Evolutionary conservation across 2,888 invertebrate genomes (phyloP).

Genomic region (Escarpia spicata): DNA sequence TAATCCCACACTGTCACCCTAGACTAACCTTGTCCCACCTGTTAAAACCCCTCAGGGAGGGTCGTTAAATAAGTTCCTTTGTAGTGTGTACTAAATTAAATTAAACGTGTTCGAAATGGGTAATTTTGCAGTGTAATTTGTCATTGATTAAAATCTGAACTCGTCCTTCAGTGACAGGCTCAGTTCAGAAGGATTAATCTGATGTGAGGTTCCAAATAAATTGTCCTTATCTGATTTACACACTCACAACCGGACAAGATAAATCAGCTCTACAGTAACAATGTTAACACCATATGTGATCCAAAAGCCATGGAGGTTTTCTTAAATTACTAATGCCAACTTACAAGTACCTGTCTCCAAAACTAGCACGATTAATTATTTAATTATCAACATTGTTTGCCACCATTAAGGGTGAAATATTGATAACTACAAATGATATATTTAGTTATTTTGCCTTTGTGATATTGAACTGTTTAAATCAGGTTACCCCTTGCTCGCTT

Average conservation of each 20-base stretch:
- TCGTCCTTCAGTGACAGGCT: not conserved
- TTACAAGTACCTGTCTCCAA: not conserved
- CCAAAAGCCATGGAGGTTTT: not conserved
- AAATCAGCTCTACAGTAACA: not conserved
- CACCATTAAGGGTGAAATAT: not conserved
- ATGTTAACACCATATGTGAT: not conserved
- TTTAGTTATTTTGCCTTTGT: not conserved
- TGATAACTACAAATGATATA: not conserved
- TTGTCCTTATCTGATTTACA: not conserved
- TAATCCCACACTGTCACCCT: not conserved
- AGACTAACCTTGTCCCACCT: not conserved
- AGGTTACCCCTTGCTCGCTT: not conserved
- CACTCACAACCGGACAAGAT: not conserved
- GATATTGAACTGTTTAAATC: not conserved
- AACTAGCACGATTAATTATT: not conserved
- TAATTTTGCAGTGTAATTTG: not conserved
- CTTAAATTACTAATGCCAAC: not conserved
- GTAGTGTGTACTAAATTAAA: not conserved
- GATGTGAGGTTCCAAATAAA: not conserved
- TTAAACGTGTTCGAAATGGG: not conserved
- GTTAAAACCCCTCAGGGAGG: not conserved
- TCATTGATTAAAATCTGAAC: not conserved
- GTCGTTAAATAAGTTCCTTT: not conserved
- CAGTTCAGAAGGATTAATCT: not conserved
- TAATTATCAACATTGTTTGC: not conserved